These are phyloP conservation scores for Prionailurus bengalensis DNA, from an alignment of 2,113 vertebrate genomes.

Conservation along the genomic window DNA sequence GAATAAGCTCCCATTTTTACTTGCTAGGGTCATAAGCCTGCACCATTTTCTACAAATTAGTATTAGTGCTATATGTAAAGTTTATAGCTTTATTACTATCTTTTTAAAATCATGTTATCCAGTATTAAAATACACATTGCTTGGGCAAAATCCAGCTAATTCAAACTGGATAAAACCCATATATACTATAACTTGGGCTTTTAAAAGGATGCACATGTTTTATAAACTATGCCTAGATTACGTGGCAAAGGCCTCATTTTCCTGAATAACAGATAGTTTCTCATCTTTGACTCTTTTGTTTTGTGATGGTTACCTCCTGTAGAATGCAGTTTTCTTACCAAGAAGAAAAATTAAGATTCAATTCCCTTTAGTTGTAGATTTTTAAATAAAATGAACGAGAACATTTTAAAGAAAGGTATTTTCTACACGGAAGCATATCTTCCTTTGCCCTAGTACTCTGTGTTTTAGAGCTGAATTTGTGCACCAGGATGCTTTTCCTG, in stretches of 20 bases:
- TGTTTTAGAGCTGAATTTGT: neutral
- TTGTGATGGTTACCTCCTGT: neutral
- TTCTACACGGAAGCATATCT: neutral
- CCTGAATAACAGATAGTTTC: neutral
- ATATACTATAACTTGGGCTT: slow-evolving; percentile 71
- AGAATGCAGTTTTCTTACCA: slow-evolving; percentile 33
- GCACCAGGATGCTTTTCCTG: neutral
- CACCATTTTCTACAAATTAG: slow-evolving; percentile 16
- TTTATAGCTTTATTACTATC: slow-evolving; percentile 50
- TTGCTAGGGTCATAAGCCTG: neutral
- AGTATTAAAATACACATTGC: slow-evolving; percentile 75
- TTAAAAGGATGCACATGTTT: slow-evolving; percentile 73
- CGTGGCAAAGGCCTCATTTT: neutral
- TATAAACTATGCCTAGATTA: slow-evolving; percentile 34
- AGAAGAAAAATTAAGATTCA: slow-evolving; percentile 21
- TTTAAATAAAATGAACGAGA: slow-evolving; percentile 24
- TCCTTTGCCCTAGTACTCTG: neutral
- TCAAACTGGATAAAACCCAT: slow-evolving; percentile 76
- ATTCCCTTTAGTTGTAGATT: slow-evolving; percentile 5
- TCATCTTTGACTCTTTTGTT: slow-evolving; percentile 11
- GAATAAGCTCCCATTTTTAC: slow-evolving; percentile 61
- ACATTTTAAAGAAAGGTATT: neutral
- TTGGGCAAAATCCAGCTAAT: slow-evolving; percentile 79
- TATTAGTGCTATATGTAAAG: slow-evolving; percentile 52
- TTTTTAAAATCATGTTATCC: slow-evolving; percentile 65